Percentiles rank a stretch among this genome's conserved stretches.
Evolutionary conservation across 2,797 vertebrate species (phyloP).

Genomic region (Ptychadena robeensis): DNA sequence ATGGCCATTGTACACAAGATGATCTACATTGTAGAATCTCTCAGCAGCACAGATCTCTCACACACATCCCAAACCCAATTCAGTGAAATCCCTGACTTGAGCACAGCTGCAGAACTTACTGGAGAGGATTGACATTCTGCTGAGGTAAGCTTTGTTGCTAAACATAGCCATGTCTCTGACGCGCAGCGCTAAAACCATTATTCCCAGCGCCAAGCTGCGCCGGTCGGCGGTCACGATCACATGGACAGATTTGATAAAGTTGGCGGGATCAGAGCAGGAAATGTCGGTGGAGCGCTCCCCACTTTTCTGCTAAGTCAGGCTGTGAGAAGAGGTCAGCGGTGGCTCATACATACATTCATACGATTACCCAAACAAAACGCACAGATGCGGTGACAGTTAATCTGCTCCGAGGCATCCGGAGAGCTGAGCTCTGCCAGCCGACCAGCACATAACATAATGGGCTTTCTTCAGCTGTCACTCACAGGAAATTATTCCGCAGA

Average conservation of each 20-base stretch:
- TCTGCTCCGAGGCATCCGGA: neutral
- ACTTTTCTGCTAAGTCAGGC: slow-evolving; percentile 13
- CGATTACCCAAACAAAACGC: slow-evolving; percentile 17
- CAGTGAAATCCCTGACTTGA: neutral
- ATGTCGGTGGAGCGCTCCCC: neutral
- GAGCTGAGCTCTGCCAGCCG: neutral
- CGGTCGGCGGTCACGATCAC: neutral
- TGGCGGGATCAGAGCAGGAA: neutral
- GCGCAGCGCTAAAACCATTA: neutral
- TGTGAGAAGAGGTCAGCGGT: neutral
- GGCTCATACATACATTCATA: slow-evolving; percentile 23
- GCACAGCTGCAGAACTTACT: neutral
- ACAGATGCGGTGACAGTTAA: slow-evolving; percentile 11
- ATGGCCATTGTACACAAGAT: too few relatives aligned
- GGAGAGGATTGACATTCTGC: neutral
- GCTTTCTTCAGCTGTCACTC: slow-evolving; percentile 15
- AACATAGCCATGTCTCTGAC: neutral
- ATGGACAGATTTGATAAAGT: neutral
- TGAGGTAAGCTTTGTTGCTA: neutral
- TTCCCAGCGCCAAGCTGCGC: neutral
- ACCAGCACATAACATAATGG: slow-evolving; percentile 12
- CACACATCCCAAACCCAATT: too few relatives aligned
- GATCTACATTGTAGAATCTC: too few relatives aligned
- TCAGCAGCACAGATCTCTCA: too few relatives aligned
- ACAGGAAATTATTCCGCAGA: neutral